Evolutionary conservation across 2,113 vertebrate genomes (phyloP).

Genomic region (Eptesicus fuscus): DNA sequence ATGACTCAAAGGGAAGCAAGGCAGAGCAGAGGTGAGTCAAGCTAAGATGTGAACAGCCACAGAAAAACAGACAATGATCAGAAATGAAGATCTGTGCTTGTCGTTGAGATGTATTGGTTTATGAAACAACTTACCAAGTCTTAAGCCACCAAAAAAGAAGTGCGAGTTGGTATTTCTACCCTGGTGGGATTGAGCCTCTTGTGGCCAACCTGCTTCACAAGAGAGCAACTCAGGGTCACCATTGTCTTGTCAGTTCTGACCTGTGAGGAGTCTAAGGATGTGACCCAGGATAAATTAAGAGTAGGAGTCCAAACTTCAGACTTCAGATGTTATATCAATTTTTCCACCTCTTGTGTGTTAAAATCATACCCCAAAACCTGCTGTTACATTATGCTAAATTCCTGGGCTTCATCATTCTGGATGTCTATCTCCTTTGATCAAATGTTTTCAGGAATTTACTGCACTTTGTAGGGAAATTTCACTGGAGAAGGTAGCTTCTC

Average conservation of each 20-base stretch:
- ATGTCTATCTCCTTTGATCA: not conserved
- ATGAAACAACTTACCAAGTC: not conserved
- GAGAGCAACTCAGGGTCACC: rapidly evolving
- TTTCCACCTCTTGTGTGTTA: not conserved
- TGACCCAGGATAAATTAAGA: not conserved
- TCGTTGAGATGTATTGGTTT: not conserved
- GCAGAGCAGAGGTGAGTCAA: not conserved
- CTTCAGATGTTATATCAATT: not conserved
- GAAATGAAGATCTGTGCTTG: not conserved
- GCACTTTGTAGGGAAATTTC: not conserved
- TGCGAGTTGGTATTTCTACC: not conserved
- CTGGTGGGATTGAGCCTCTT: not conserved
- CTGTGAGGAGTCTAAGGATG: not conserved
- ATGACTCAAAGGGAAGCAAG: not conserved
- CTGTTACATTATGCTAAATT: not conserved
- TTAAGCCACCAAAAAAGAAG: not conserved
- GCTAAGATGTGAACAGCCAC: not conserved
- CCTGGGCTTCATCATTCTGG: not conserved
- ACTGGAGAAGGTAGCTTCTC: not conserved
- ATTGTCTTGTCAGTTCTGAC: not conserved
- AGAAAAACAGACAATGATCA: not conserved
- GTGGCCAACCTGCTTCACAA: not conserved
- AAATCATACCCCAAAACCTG: not conserved
- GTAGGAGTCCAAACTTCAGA: not conserved
- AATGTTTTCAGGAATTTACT: not conserved